phyloP scores from a whole-genome alignment of 1,140 invertebrate genomes.

The Subanguina moxae region DNA sequence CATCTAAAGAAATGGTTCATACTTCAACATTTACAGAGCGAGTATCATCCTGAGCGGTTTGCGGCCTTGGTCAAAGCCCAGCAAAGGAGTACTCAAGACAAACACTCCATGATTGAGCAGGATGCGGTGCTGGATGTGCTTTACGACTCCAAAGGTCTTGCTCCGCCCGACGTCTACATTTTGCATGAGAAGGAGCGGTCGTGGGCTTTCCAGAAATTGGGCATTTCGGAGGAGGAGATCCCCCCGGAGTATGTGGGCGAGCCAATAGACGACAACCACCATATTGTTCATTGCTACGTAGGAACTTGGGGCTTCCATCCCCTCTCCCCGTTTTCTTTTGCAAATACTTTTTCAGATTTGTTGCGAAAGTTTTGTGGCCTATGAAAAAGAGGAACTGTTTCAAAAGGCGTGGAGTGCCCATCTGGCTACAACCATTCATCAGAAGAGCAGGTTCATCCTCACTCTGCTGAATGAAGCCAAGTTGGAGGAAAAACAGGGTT shows the following conservation, averaged over 20 bases:
- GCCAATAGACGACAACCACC: slow-evolving; percentile 23
- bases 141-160: slow-evolving; percentile 13
- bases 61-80: slow-evolving; percentile 17
- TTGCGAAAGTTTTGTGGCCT: slow-evolving; percentile 22
- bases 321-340: slow-evolving; percentile 4
- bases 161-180: slow-evolving; percentile 28
- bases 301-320: slow-evolving; percentile 6
- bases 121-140: slow-evolving; percentile 24
- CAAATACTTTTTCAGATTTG: slow-evolving; percentile 22
- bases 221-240: slow-evolving; percentile 10
- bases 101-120: slow-evolving; percentile 26
- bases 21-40: slow-evolving; percentile 14
- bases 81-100: slow-evolving; percentile 15
- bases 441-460: slow-evolving; percentile 14
- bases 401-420: slow-evolving; percentile 25
- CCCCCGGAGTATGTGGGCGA: slow-evolving; percentile 16
- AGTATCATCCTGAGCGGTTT: slow-evolving; percentile 25
- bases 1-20: not conserved
- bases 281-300: slow-evolving; percentile 25
- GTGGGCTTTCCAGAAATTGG: slow-evolving; percentile 30
- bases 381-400: slow-evolving; percentile 24
- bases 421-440: slow-evolving; percentile 22
- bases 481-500: slow-evolving; percentile 5
- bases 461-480: slow-evolving; percentile 18
- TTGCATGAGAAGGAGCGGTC: slow-evolving; percentile 12